phyloP scores from a whole-genome alignment of 2,888 invertebrate genomes.

The Dryococelus australis region DNA sequence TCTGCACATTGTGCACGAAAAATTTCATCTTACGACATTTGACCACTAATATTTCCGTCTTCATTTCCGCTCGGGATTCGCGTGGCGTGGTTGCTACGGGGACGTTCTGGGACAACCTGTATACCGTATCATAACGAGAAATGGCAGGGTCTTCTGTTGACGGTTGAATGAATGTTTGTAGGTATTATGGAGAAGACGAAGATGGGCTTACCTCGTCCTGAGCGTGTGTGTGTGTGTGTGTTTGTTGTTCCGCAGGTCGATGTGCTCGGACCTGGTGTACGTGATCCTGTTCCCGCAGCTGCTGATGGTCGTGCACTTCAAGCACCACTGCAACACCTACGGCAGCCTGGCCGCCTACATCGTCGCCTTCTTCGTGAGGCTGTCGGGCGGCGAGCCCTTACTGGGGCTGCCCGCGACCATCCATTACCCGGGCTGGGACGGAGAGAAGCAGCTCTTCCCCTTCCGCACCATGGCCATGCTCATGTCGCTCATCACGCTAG shows the following conservation, averaged over 20 bases:
- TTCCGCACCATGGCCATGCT: constrained; percentile 96
- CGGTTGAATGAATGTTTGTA: no score
- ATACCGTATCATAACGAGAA: no score
- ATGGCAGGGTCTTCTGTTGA: no score
- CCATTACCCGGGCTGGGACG: constrained; percentile 85
- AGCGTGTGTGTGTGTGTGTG: no score
- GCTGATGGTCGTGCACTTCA: constrained; percentile 96
- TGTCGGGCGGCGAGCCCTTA: constrained; percentile 88
- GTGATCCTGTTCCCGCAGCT: constrained; percentile 98
- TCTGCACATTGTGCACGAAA: no score
- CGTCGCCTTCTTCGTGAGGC: constrained; percentile 80
- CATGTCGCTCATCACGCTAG: constrained; percentile 80
- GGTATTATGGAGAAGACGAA: no score
- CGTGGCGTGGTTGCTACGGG: no score
- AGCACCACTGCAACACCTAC: constrained; percentile 94
- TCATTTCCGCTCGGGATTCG: no score
- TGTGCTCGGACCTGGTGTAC: constrained; percentile 99
- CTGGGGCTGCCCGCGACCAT: constrained; percentile 84
- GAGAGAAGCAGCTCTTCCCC: constrained; percentile 85
- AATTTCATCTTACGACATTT: no score
- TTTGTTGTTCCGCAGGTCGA: constrained; percentile 71
- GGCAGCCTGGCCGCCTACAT: constrained; percentile 91
- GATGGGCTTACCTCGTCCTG: no score
- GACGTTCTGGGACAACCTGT: no score
- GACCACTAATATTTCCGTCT: no score